A percentile compares a stretch with the other conserved stretches of the same genome.
Evolutionary conservation across 37 sponge, comb jelly and placozoan genomes (phyloP).

Genomic region (Agelas oroides): DNA sequence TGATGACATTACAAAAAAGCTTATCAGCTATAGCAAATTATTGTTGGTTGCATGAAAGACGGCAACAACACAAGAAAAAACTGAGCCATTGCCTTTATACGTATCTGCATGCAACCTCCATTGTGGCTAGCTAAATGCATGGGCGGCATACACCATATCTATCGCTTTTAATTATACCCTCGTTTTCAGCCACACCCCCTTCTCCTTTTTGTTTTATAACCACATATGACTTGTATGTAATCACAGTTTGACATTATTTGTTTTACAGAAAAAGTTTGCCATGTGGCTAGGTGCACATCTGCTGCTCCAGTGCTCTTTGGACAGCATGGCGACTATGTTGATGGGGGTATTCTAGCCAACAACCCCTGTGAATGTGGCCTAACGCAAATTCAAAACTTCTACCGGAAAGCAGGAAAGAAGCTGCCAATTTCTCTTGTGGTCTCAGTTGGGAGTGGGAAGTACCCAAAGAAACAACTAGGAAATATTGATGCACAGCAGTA

Average conservation of each 20-base stretch:
- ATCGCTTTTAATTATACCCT: too few species aligned
- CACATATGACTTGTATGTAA: too few species aligned
- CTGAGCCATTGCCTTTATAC: too few species aligned
- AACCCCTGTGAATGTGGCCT: constrained; percentile 59
- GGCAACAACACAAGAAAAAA: too few species aligned
- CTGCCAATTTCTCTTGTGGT: constrained; percentile 63
- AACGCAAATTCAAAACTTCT: constrained; percentile 58
- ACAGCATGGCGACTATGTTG: constrained; percentile 43
- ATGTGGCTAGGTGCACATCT: constrained; percentile 60
- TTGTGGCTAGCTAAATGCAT: too few species aligned
- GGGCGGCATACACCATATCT: too few species aligned
- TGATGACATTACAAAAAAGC: too few species aligned
- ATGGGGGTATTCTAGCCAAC: constrained; percentile 62
- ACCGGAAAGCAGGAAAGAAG: constrained; percentile 38
- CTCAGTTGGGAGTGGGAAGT: constrained; percentile 68
- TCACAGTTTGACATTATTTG: not conserved
- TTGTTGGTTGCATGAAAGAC: too few species aligned
- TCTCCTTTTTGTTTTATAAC: too few species aligned
- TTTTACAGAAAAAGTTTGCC: constrained; percentile 43
- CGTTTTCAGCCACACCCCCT: too few species aligned
- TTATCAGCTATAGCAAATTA: too few species aligned
- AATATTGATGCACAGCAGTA: constrained; percentile 40
- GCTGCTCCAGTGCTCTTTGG: constrained; percentile 64
- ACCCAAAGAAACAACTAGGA: constrained; percentile 30
- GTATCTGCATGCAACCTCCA: too few species aligned